Conservation (phyloP, 2,797 vertebrate genomes). For the Labroides dimidiatus region DNA sequence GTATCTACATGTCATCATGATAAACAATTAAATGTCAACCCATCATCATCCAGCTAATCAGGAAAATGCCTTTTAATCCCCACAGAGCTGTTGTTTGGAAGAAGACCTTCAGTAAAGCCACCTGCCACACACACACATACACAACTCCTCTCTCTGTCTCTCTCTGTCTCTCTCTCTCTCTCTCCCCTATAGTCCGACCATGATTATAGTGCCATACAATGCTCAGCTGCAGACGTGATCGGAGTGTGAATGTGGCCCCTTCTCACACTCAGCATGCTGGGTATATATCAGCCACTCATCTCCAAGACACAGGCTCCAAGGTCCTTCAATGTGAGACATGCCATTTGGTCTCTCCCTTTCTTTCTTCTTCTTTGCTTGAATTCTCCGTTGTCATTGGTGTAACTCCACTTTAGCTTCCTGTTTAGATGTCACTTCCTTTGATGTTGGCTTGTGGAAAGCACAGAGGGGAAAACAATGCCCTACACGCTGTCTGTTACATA, state of each 20-base stretch:
- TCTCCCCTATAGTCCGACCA: slow-evolving; percentile 68
- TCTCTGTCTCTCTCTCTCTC: slow-evolving; percentile 47
- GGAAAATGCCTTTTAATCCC: slow-evolving; percentile 15
- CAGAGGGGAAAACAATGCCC: slow-evolving; percentile 14
- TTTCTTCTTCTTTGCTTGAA: slow-evolving; percentile 27
- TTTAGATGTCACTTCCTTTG: slow-evolving; percentile 29
- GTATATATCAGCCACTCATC: slow-evolving; percentile 79
- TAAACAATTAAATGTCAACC: slow-evolving; percentile 42
- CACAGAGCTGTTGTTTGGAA: slow-evolving; percentile 19
- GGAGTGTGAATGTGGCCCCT: slow-evolving; percentile 62
- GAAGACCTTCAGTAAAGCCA: slow-evolving; percentile 34
- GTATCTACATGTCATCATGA: slow-evolving; percentile 28
- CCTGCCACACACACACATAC: slow-evolving; percentile 17
- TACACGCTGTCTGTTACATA: slow-evolving; percentile 31
- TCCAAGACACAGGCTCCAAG: slow-evolving; percentile 80
- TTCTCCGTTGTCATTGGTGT: slow-evolving; percentile 41
- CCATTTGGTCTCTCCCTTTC: slow-evolving; percentile 54
- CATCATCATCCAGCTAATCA: slow-evolving; percentile 20
- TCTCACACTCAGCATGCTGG: slow-evolving; percentile 66
- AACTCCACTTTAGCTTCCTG: slow-evolving; percentile 39
- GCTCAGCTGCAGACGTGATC: slow-evolving; percentile 75
- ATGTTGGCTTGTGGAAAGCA: slow-evolving; percentile 27
- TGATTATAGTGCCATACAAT: slow-evolving; percentile 76
- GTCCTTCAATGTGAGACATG: slow-evolving; percentile 84
- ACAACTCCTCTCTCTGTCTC: slow-evolving; percentile 36